phyloP scores from a whole-genome alignment of 2,797 vertebrate species.

The Galaxias olidus region DNA sequence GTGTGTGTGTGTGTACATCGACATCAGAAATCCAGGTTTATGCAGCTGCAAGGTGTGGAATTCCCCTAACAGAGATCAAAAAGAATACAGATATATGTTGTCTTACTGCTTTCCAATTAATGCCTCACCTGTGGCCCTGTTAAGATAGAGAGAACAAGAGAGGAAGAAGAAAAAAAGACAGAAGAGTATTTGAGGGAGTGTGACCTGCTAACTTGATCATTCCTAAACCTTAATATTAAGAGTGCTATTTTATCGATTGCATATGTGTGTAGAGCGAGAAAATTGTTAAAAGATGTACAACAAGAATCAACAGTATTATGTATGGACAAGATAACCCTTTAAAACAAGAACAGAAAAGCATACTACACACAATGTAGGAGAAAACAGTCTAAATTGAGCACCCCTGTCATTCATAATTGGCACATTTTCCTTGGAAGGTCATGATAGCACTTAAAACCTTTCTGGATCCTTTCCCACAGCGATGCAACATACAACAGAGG shows the following conservation, averaged over 20 bases:
- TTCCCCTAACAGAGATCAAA: constrained; percentile 82
- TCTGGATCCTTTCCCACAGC: constrained; percentile 71
- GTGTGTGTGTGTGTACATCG: constrained; percentile 22
- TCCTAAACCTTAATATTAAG: too few species aligned
- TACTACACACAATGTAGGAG: constrained; percentile 41
- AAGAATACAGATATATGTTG: constrained; percentile 60
- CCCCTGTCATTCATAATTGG: constrained; percentile 79
- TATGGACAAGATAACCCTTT: constrained; percentile 43
- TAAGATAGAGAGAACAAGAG: constrained; percentile 37
- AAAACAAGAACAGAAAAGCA: constrained; percentile 62
- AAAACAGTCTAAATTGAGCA: constrained; percentile 71
- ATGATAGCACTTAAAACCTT: constrained; percentile 79
- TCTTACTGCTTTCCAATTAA: constrained; percentile 77
- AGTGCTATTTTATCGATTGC: too few species aligned
- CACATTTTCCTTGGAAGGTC: constrained; percentile 81
- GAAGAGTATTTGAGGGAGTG: constrained; percentile 16
- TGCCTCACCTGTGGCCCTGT: constrained; percentile 60
- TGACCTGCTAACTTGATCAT: background rate
- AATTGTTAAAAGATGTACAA: too few species aligned
- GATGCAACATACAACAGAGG: constrained; percentile 74
- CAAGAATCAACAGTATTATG: too few species aligned
- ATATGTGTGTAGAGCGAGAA: too few species aligned
- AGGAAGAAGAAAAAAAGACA: background rate
- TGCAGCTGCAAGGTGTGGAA: constrained; percentile 82
- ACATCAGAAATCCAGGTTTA: constrained; percentile 68